Evolutionary conservation across 2,797 vertebrate genomes (phyloP).

Genomic region (Ammospiza maritima): DNA sequence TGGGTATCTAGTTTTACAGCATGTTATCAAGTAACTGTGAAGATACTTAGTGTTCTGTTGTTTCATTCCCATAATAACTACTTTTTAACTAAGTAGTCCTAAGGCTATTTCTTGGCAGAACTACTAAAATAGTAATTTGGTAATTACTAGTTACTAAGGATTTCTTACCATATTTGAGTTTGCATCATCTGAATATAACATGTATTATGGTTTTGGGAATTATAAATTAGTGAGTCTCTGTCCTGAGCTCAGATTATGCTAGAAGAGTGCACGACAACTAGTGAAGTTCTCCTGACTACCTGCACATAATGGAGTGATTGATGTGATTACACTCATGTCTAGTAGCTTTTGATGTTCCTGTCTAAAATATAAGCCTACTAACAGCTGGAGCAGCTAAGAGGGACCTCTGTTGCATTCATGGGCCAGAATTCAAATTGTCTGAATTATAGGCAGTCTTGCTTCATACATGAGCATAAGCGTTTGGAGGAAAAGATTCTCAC

Average conservation of each 20-base stretch:
- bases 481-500: background rate
- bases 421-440: background rate
- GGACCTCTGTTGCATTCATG: background rate
- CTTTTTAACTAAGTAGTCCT: background rate
- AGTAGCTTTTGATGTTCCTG: background rate
- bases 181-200: background rate
- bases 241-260: background rate
- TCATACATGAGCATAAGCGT: background rate
- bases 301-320: background rate
- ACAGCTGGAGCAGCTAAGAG: background rate
- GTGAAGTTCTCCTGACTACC: background rate
- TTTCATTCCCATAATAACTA: background rate
- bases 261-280: accelerated
- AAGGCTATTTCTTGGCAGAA: background rate
- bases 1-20: background rate
- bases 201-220: background rate
- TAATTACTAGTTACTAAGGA: background rate
- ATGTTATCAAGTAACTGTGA: background rate
- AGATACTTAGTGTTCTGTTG: background rate
- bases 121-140: background rate
- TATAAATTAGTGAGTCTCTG: background rate
- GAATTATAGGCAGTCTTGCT: background rate
- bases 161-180: background rate
- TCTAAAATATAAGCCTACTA: background rate
- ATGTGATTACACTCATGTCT: background rate